Percentiles rank a stretch among this genome's conserved stretches.
Evolutionary conservation across 1,140 invertebrate species (phyloP).

Genomic region (Euura saliciscinereae): DNA sequence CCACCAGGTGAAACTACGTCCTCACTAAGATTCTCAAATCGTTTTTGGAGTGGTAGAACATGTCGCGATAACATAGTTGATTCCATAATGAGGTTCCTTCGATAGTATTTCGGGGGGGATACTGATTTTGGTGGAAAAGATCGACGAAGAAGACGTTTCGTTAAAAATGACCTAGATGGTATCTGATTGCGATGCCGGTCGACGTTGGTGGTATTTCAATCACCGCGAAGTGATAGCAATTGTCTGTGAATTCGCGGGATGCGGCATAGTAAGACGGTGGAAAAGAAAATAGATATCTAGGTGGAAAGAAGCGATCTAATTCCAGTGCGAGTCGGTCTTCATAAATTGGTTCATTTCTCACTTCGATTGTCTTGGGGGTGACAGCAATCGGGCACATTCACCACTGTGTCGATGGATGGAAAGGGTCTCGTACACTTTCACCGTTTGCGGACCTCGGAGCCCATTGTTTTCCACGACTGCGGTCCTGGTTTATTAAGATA

Average conservation of each 20-base stretch:
- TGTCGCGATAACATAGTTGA: too few species aligned
- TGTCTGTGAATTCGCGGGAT: background rate
- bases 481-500: slow-evolving; percentile 2
- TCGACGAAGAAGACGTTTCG: too few species aligned
- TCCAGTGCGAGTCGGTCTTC: background rate
- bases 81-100: too few species aligned
- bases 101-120: too few species aligned
- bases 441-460: background rate
- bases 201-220: too few species aligned
- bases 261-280: background rate
- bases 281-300: background rate
- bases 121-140: too few species aligned
- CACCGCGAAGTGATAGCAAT: too few species aligned
- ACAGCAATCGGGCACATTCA: background rate
- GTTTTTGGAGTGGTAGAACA: too few species aligned
- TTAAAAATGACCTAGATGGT: too few species aligned
- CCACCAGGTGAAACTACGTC: too few species aligned
- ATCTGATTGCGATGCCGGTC: too few species aligned
- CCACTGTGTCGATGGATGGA: background rate
- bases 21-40: too few species aligned
- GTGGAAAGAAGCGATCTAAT: background rate
- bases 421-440: background rate
- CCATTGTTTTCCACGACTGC: background rate
- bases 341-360: slow-evolving; percentile 5
- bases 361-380: background rate